These are phyloP conservation scores for Perca fluviatilis DNA, from an alignment of 2,113 vertebrate species.

Conservation along the genomic window DNA sequence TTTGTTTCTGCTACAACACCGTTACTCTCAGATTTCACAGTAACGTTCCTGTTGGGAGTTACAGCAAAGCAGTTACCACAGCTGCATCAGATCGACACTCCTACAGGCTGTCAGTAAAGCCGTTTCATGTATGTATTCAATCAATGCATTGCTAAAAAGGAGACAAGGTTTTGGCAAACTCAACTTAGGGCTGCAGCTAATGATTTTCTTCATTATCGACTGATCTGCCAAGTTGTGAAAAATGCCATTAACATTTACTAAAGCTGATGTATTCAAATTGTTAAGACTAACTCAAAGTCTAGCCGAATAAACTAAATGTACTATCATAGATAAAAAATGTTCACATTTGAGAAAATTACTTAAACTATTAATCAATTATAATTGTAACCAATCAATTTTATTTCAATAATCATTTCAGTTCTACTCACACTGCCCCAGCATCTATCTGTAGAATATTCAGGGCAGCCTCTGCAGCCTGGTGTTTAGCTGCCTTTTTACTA, in stretches of 20 bases:
- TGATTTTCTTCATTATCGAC: neutral
- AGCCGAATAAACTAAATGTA: neutral
- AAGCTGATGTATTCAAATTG: neutral
- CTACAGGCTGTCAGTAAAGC: neutral
- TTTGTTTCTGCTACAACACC: constrained; percentile 62
- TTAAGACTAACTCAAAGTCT: neutral
- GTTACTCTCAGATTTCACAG: constrained; percentile 68
- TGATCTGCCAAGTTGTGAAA: neutral
- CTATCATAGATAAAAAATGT: neutral
- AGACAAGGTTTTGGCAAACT: neutral
- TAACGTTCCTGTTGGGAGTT: constrained; percentile 47
- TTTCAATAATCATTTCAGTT: neutral
- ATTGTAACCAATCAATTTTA: neutral
- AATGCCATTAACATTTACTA: neutral
- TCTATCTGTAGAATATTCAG: constrained; percentile 86
- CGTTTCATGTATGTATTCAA: neutral
- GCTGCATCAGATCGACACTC: neutral
- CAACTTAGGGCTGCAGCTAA: neutral
- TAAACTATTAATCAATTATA: neutral
- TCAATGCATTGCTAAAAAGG: neutral
- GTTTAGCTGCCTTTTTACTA: constrained; percentile 94
- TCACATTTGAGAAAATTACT: neutral
- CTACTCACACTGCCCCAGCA: constrained; percentile 83
- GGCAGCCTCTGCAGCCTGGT: constrained; percentile 90
- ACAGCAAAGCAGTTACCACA: constrained; percentile 24